Percentiles rank a stretch among this genome's conserved stretches.
These are phyloP conservation scores for Poecilia gillii DNA, from an alignment of 2,797 vertebrate species.

Conservation along the genomic window DNA sequence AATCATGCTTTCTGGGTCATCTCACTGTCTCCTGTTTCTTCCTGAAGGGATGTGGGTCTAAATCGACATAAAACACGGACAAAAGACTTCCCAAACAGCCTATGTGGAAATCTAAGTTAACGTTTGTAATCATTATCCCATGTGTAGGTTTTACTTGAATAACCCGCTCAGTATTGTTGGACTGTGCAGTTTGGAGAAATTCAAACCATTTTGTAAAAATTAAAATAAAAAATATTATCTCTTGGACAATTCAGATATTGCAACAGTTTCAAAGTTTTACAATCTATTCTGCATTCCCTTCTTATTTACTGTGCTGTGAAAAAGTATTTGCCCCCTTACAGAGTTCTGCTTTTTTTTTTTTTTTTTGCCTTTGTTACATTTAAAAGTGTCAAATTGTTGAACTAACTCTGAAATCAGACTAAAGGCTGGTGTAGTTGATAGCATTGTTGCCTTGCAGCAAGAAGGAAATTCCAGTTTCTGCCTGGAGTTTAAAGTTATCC, in stretches of 20 bases:
- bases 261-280: slow-evolving; percentile 17
- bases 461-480: not conserved
- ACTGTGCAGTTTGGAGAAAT: slow-evolving; percentile 3
- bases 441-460: not conserved
- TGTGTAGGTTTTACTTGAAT: slow-evolving; percentile 61
- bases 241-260: not conserved
- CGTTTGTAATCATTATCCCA: slow-evolving; percentile 9
- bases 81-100: slow-evolving; percentile 15
- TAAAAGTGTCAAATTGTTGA: not conserved
- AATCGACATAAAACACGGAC: slow-evolving; percentile 11
- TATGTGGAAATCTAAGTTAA: slow-evolving; percentile 13
- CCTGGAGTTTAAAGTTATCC: not conserved
- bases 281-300: slow-evolving; percentile 1
- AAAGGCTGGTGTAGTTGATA: not conserved
- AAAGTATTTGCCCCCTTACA: not conserved
- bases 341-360: not conserved
- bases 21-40: slow-evolving; percentile 32
- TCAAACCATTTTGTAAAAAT: slow-evolving; percentile 2
- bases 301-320: slow-evolving; percentile 4
- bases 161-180: slow-evolving; percentile 66
- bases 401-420: not conserved
- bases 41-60: slow-evolving; percentile 2
- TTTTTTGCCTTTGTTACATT: not conserved
- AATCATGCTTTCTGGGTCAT: slow-evolving; percentile 32
- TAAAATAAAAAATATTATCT: slow-evolving; percentile 26